A percentile compares a stretch with the other conserved stretches of the same genome.
Conservation (phyloP, 2,113 vertebrate genomes). For the Alaudala cheleensis region DNA sequence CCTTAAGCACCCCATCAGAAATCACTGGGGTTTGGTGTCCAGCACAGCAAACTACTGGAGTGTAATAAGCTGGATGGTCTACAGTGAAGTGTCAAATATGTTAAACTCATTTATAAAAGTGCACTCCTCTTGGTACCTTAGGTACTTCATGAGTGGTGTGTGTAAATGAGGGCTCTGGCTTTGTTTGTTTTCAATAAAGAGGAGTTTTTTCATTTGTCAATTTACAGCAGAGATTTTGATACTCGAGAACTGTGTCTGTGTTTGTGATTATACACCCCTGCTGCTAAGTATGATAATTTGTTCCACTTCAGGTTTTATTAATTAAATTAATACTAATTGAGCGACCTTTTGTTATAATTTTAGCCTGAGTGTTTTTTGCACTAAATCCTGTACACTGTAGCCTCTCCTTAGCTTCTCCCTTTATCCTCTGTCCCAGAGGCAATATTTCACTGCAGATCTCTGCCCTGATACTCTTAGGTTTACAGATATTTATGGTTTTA, state of each 20-base stretch:
- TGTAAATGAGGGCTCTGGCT: background rate
- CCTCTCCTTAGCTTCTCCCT: background rate
- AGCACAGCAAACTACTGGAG: background rate
- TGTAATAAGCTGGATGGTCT: background rate
- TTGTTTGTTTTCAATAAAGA: background rate
- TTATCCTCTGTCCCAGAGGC: background rate
- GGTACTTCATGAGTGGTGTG: background rate
- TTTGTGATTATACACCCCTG: background rate
- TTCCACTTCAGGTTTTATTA: conserved; percentile 32
- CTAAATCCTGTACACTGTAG: background rate
- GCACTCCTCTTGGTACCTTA: background rate
- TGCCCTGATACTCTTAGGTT: background rate
- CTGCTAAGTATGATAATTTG: background rate
- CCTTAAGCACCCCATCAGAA: background rate
- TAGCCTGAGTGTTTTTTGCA: background rate
- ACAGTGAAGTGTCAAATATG: background rate
- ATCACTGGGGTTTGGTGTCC: background rate
- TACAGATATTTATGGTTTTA: background rate
- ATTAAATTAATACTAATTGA: conserved; percentile 37
- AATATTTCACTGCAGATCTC: background rate
- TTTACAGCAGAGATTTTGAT: background rate
- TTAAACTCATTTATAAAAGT: background rate
- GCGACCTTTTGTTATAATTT: background rate
- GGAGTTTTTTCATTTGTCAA: background rate
- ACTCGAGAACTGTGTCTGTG: background rate